Evolutionary conservation across 1,140 invertebrate species (phyloP), one percentile per base, ranked within the genome.

Genomic region (Brachystomella parvula): DNA sequence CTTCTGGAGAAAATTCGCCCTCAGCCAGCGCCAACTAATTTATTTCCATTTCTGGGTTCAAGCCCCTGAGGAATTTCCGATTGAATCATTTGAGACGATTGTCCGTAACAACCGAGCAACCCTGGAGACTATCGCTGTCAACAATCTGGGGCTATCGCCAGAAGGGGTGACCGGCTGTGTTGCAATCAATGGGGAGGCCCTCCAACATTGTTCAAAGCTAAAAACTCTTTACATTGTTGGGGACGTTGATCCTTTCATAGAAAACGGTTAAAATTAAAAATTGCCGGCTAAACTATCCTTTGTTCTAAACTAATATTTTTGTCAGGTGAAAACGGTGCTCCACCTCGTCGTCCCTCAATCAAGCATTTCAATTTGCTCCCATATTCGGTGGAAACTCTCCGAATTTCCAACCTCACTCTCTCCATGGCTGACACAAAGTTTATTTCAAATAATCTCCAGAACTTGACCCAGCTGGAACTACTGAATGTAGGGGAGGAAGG

Each of bases 21-120:
- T 53, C 12, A 9, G 21, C 9, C 49, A 19, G 12, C 12, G 6
- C 12, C 49, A 53, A 24, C 49, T 53, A 12, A 24, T 17, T 12
- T 53, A 53, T 24, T 53, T 53, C 24, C 49, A 53, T 24, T 53
- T 53, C 24, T 53, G 49, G 49, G 49, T 53, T 6, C 15, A 53
- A 26, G 12, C 49, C 9, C 15, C 15, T 12, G 49, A 6, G 6
- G 6, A 53, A 53, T 53, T 53, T 24, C 49, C 49, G 24, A 15
- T 24, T 6, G 21, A 12, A 24, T 53, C 21, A 3, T 24, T 53
- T 3, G 49, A 53, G 24, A 3, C 12, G 6, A 53, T 53, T 19
- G 15, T 53, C 15, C 12, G 24, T 17, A 9, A 24, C 6, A 53
- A 53, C 49, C 9, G 49, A 26, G 49, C 49, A 26, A 53, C 49